A percentile compares a stretch with the other conserved stretches of the same genome.
These are phyloP conservation scores for Coelopa frigida DNA, from an alignment of 1,140 invertebrate species.

Conservation along the genomic window DNA sequence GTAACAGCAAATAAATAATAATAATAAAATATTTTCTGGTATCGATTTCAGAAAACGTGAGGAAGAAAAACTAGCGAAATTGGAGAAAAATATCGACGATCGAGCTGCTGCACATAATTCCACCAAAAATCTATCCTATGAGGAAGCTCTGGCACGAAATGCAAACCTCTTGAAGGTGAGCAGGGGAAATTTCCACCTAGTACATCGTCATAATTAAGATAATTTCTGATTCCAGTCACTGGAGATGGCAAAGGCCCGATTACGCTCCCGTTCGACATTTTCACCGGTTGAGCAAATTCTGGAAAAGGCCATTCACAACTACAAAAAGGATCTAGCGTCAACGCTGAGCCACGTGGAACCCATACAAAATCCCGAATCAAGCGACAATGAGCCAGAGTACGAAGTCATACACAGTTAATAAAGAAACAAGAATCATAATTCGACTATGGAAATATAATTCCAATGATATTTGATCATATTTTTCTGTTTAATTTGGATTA, in stretches of 20 bases:
- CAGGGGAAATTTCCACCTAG: background rate
- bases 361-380: too few species aligned
- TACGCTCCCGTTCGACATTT: conserved; percentile 37
- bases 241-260: conserved; percentile 38
- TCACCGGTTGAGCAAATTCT: conserved; percentile 38
- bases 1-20: background rate
- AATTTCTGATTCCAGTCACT: conserved; percentile 23
- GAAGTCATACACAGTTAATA: too few species aligned
- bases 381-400: too few species aligned
- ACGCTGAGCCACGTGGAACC: background rate
- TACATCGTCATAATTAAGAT: background rate
- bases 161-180: conserved; percentile 34
- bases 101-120: conserved; percentile 4
- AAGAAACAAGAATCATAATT: too few species aligned
- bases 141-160: conserved; percentile 33
- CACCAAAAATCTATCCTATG: conserved; percentile 26
- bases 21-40: background rate
- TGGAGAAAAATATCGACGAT: conserved; percentile 4
- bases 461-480: too few species aligned
- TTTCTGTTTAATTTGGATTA: too few species aligned
- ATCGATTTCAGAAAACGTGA: conserved; percentile 25
- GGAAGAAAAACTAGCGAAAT: conserved; percentile 32
- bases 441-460: too few species aligned
- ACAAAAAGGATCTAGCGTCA: conserved; percentile 25
- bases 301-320: conserved; percentile 31